Base-by-base conservation (phyloP, 2,888 invertebrate species). In the Campoplex nolae region DNA sequence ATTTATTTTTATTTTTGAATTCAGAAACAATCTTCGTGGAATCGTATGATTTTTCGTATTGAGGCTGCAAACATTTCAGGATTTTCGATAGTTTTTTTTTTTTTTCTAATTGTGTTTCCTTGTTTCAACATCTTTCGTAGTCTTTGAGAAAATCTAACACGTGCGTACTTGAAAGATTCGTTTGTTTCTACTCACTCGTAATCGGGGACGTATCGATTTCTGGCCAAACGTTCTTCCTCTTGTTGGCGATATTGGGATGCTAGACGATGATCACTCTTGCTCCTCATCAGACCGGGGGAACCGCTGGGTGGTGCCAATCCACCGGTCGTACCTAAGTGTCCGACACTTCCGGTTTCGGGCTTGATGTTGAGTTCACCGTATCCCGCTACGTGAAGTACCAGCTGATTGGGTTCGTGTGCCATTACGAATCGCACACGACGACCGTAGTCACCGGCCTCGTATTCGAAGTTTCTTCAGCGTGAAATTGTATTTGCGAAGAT, bases 261-360 rank as follows among this genome's bases (percentile, higher is more conserved):
- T 87, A 99, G 95, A 62, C 98, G 96, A 94, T 98, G 98, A 93
- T 99, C 98, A 94, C 98, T 98, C 94, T 99, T 98, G 88, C 98
- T 98, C 89, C 98, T 96, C 96, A 98, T 98, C 28, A 99, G 95
- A 1, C 98, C 98, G 68, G 97, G 97, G 8, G 96, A 95, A 62
- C 95, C 95, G 75, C 96, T 96, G 18, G 96, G 96, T 76, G 96
- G 96, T 75, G 95, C 95, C 87, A 96, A 95, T 84, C 95, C 95
- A 42, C 95, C 95, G 71, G 94, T 94, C 13, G 95, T 94, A 32
- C 95, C 95, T 83, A 94, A 92, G 54, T 93, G 92, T 58, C 94
- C 93, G 77, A 93, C 93, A 70, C 93, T 93, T 1, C 94, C 93
- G 18, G 94, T 92, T 88, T 96, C 95, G 90, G 96, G 96, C 92